phyloP scores from a whole-genome alignment of 30 jellyfish, hydroid and myxozoan species.

The Morbakka virulenta region DNA sequence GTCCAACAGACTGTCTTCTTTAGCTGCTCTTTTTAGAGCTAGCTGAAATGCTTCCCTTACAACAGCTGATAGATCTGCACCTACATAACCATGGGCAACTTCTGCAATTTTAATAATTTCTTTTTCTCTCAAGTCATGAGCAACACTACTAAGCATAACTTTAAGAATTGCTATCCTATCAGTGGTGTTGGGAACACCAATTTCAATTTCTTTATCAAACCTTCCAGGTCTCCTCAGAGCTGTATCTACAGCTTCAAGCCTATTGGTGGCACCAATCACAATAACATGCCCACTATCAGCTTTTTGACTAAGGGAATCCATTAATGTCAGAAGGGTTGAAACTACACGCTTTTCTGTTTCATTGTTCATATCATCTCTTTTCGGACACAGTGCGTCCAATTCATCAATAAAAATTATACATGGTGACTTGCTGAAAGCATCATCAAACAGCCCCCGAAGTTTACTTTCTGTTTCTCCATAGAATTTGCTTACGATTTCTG shows the following conservation, averaged over 20 bases:
- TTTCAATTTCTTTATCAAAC: conserved; percentile 82
- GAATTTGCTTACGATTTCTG: conserved; percentile 85
- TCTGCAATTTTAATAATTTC: conserved; percentile 54
- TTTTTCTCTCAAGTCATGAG: conserved; percentile 26
- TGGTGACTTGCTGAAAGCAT: conserved; percentile 74
- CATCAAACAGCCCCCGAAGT: conserved; percentile 62
- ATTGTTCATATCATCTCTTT: conserved; percentile 67
- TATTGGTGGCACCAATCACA: conserved; percentile 84
- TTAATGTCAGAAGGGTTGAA: conserved; percentile 75
- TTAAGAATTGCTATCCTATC: conserved; percentile 70
- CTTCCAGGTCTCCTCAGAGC: conserved; percentile 92
- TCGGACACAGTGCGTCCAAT: conserved; percentile 89
- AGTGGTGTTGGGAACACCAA: conserved; percentile 80
- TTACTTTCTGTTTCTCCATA: conserved; percentile 93
- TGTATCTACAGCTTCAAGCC: conserved; percentile 76
- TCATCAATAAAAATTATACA: conserved; percentile 86
- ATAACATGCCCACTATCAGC: conserved; percentile 51
- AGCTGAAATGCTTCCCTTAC: conserved; percentile 64
- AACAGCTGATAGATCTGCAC: conserved; percentile 90
- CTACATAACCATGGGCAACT: conserved; percentile 91
- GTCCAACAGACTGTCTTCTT: background rate
- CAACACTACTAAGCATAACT: conserved; percentile 31
- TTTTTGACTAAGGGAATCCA: conserved; percentile 58
- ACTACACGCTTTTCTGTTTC: conserved; percentile 85
- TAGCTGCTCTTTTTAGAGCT: conserved; percentile 33